Evolutionary conservation across 2,888 invertebrate genomes (phyloP).

Genomic region (Laspeyria flexula): DNA sequence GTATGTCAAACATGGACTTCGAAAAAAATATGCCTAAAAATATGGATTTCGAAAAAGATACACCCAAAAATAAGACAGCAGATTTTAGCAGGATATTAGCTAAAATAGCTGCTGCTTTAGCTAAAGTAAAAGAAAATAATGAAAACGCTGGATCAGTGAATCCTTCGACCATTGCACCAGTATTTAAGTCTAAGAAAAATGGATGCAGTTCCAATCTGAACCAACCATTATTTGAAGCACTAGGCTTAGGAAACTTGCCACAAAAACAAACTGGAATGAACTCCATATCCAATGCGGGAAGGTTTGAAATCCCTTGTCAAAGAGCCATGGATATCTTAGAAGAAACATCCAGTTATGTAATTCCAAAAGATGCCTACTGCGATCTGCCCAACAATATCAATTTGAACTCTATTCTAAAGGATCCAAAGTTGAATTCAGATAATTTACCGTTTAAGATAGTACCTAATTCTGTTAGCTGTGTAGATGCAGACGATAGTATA

Average conservation of each 20-base stretch:
- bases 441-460: slow-evolving; percentile 28
- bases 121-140: slow-evolving; percentile 29
- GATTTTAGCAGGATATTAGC: slow-evolving; percentile 23
- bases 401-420: slow-evolving; percentile 29
- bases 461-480: slow-evolving; percentile 38
- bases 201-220: slow-evolving; percentile 8
- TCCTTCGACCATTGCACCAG: slow-evolving; percentile 31
- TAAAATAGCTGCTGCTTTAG: slow-evolving; percentile 30
- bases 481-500: slow-evolving; percentile 48
- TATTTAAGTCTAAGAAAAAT: slow-evolving; percentile 12
- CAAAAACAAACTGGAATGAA: slow-evolving; percentile 18
- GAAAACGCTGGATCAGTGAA: slow-evolving; percentile 15
- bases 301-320: slow-evolving; percentile 58
- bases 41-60: slow-evolving; percentile 14
- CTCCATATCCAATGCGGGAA: slow-evolving; percentile 18
- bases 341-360: slow-evolving; percentile 34
- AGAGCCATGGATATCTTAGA: slow-evolving; percentile 56
- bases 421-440: slow-evolving; percentile 34
- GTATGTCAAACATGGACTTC: too few relatives aligned
- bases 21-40: too few relatives aligned
- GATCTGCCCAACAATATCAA: slow-evolving; percentile 23
- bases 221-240: slow-evolving; percentile 15
- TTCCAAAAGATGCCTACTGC: slow-evolving; percentile 32
- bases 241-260: slow-evolving; percentile 12
- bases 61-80: slow-evolving; percentile 24